Evolutionary conservation across 2,797 vertebrate species (phyloP).

Genomic region (Amniataba percoides): DNA sequence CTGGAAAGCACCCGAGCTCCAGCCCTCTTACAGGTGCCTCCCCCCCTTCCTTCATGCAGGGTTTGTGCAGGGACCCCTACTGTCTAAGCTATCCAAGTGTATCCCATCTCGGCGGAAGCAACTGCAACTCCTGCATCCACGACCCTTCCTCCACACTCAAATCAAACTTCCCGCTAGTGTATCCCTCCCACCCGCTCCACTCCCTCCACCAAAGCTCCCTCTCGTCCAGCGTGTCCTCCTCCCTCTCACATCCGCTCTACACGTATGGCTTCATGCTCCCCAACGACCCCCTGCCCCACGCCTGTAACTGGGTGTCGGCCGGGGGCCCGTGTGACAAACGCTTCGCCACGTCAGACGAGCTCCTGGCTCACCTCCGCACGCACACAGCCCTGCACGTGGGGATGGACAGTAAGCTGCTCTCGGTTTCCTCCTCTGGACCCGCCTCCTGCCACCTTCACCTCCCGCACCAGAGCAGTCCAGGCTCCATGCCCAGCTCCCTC

Average conservation of each 20-base stretch:
- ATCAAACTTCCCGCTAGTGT: constrained; percentile 93
- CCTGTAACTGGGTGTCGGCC: constrained; percentile 98
- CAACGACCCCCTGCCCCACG: constrained; percentile 93
- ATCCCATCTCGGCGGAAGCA: constrained; percentile 91
- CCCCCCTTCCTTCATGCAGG: constrained; percentile 97
- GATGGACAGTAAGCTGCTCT: constrained; percentile 93
- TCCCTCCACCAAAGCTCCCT: constrained; percentile 90
- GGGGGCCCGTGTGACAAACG: constrained; percentile 97
- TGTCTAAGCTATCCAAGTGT: constrained; percentile 94
- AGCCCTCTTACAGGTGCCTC: constrained; percentile 96
- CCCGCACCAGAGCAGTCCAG: constrained; percentile 92
- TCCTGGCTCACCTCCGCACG: constrained; percentile 95
- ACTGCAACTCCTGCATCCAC: constrained; percentile 93
- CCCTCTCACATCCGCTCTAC: constrained; percentile 95
- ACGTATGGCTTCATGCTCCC: constrained; percentile 98
- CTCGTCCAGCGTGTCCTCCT: constrained; percentile 89
- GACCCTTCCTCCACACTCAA: constrained; percentile 93
- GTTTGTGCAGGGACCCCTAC: constrained; percentile 97
- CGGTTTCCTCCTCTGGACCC: constrained; percentile 88
- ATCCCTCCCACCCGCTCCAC: constrained; percentile 93
- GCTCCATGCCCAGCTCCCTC: constrained; percentile 90
- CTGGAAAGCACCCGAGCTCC: constrained; percentile 94
- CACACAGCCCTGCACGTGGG: constrained; percentile 91
- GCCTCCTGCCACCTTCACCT: constrained; percentile 96
- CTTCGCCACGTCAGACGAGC: constrained; percentile 95